A percentile compares a stretch with the other conserved stretches of the same genome.
These are phyloP conservation scores for Chunga burmeisteri DNA, from an alignment of 2,113 vertebrate species.

Conservation along the genomic window DNA sequence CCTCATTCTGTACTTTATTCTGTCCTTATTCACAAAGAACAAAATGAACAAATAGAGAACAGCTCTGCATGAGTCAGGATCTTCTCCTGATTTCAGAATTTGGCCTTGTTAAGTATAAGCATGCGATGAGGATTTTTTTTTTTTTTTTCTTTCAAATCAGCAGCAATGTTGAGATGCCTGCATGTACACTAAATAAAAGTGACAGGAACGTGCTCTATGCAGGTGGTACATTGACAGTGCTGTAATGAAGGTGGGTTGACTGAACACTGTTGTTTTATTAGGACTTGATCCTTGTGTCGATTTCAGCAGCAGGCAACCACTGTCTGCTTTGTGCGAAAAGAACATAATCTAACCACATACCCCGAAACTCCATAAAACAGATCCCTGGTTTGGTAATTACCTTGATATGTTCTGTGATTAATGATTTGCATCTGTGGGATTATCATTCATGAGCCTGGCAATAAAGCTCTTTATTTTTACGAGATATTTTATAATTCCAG, in stretches of 20 bases:
- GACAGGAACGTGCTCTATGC: neutral
- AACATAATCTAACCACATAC: neutral
- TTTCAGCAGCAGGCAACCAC: neutral
- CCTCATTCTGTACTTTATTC: neutral
- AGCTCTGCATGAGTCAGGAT: neutral
- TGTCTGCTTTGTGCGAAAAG: neutral
- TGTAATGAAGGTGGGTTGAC: neutral
- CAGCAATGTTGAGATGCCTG: neutral
- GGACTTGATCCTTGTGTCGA: neutral
- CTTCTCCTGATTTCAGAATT: neutral
- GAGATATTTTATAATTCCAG: neutral
- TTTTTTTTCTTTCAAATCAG: neutral
- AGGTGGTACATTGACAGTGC: neutral
- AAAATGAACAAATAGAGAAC: neutral
- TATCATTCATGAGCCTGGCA: neutral
- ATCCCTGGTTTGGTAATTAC: neutral
- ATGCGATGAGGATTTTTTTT: neutral
- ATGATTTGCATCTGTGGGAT: slow-evolving; percentile 45
- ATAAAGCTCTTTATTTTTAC: slow-evolving; percentile 37
- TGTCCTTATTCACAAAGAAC: neutral
- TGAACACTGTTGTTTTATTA: neutral
- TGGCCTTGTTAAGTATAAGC: neutral
- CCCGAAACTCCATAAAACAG: neutral
- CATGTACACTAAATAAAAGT: neutral
- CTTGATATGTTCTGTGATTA: neutral